Evolutionary conservation across 2,888 invertebrate genomes (phyloP).

Genomic region (Anoplius nigerrimus): DNA sequence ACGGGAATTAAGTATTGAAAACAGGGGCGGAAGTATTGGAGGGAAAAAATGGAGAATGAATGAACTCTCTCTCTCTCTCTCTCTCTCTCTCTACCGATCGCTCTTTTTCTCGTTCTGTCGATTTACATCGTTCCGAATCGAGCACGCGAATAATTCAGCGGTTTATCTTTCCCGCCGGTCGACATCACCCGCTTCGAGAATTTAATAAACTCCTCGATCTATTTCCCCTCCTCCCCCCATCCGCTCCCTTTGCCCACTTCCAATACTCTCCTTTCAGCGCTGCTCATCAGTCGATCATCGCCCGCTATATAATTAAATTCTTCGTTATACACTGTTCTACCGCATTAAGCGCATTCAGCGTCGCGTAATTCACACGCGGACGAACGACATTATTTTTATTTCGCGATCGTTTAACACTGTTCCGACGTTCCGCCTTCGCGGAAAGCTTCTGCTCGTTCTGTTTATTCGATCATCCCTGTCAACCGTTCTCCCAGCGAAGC

Average conservation of each 20-base stretch:
- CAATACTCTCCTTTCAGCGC: background rate
- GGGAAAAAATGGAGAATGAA: no score
- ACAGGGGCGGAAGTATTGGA: no score
- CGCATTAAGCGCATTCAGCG: background rate
- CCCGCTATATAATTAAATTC: slow-evolving; percentile 45
- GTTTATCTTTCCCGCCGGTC: no score
- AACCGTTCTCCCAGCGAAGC: no score
- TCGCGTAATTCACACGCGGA: no score
- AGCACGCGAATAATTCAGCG: no score
- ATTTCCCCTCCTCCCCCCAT: slow-evolving; percentile 6
- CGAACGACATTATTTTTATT: background rate
- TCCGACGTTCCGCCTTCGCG: background rate
- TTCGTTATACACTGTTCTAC: slow-evolving; percentile 29
- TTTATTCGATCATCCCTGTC: no score
- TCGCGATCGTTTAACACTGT: background rate
- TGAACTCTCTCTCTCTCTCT: background rate
- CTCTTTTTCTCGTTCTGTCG: background rate
- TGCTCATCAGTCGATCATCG: background rate
- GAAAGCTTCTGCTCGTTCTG: no score
- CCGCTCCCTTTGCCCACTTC: slow-evolving; percentile 11
- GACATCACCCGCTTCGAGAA: no score
- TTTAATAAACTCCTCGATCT: no score
- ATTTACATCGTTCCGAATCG: no score
- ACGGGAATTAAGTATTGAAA: no score
- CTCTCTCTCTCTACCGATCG: background rate